Evolutionary conservation across 64 coral and sea anemone species (phyloP).

Genomic region (Montipora foliosa): DNA sequence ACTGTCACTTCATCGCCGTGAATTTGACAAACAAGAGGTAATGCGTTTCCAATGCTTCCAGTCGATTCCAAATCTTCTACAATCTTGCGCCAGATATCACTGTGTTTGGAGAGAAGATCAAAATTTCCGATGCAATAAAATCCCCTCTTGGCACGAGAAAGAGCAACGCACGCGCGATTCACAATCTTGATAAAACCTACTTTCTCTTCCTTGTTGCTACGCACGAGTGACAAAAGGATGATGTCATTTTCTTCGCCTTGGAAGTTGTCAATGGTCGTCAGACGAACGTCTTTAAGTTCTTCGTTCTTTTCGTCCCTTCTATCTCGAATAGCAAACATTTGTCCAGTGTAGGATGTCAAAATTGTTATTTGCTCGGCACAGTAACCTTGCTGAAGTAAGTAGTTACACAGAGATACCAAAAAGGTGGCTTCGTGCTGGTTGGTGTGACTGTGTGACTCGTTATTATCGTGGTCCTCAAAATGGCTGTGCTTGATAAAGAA

Average conservation of each 20-base stretch:
- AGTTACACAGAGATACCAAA: conserved; percentile 73
- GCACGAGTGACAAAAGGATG: conserved; percentile 85
- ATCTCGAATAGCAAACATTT: conserved; percentile 83
- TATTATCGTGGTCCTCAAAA: conserved; percentile 26
- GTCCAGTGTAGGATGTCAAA: conserved; percentile 84
- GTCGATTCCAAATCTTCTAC: conserved; percentile 23
- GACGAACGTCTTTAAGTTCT: conserved; percentile 11
- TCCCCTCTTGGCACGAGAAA: conserved; percentile 87
- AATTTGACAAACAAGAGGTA: conserved; percentile 73
- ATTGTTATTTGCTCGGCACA: conserved; percentile 66
- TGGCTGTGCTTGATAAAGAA: conserved; percentile 80
- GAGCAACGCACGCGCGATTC: conserved; percentile 90
- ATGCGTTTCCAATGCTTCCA: conserved; percentile 24
- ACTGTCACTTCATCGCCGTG: conserved; percentile 16
- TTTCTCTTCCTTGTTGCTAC: conserved; percentile 77
- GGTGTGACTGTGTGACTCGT: conserved; percentile 68
- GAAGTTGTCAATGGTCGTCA: conserved; percentile 89
- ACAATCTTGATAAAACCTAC: conserved; percentile 77
- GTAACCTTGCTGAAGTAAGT: conserved; percentile 85
- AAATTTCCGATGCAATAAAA: conserved; percentile 93
- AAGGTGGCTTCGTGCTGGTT: conserved; percentile 85
- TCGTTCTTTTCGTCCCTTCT: background rate
- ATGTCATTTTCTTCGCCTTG: conserved; percentile 96
- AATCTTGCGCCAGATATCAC: conserved; percentile 85
- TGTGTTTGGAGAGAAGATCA: conserved; percentile 59